Evolutionary conservation across 2,113 vertebrate species (phyloP).

Genomic region (Gavia stellata): DNA sequence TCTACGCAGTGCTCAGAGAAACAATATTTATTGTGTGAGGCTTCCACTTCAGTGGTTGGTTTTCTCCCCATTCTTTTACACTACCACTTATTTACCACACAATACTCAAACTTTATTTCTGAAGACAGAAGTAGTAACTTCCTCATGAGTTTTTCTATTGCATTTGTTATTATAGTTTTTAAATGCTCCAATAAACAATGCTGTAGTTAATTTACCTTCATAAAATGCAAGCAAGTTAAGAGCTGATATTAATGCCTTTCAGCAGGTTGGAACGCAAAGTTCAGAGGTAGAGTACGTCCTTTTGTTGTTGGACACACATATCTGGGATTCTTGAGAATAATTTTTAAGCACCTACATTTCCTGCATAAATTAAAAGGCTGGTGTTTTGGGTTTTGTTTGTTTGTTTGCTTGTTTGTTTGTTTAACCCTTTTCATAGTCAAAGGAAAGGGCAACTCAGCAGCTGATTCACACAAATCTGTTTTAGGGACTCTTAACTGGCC

Average conservation of each 20-base stretch:
- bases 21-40: not conserved
- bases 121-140: not conserved
- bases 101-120: not conserved
- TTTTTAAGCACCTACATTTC: not conserved
- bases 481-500: not conserved
- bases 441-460: not conserved
- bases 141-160: not conserved
- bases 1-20: not conserved
- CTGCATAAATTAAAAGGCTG: not conserved
- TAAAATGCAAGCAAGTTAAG: not conserved
- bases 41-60: not conserved
- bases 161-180: not conserved
- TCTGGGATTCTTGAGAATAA: not conserved
- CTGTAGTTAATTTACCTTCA: not conserved
- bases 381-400: not conserved
- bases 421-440: not conserved
- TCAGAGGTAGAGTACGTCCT: accelerated
- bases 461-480: not conserved
- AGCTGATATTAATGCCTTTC: not conserved
- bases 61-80: not conserved
- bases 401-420: not conserved
- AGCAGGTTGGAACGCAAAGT: not conserved
- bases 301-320: accelerated
- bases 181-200: not conserved
- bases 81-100: not conserved